phyloP scores from a whole-genome alignment of 2,113 vertebrate genomes.

The Ginglymostoma cirratum region DNA sequence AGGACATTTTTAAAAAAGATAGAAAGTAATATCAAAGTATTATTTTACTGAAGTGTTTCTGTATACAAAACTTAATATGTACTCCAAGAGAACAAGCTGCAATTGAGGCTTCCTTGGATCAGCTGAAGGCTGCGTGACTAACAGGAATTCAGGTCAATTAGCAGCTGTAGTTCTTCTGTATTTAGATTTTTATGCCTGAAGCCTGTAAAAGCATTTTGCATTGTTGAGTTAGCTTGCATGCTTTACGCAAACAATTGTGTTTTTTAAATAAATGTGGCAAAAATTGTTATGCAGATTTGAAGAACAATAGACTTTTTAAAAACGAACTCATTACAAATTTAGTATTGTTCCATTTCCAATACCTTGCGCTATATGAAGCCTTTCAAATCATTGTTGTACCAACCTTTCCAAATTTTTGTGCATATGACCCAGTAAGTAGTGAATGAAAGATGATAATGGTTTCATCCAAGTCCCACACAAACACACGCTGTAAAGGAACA shows the following conservation, averaged over 20 bases:
- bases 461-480: conserved; percentile 97
- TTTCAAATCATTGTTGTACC: neutral
- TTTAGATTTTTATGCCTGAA: neutral
- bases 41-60: neutral
- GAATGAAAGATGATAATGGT: conserved; percentile 99
- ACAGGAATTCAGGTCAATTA: neutral
- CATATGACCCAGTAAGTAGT: conserved; percentile 90
- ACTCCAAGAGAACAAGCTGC: neutral
- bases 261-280: neutral
- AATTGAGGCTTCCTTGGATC: neutral
- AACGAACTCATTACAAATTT: neutral
- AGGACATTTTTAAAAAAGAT: neutral
- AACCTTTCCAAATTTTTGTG: conserved; percentile 97
- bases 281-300: neutral
- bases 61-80: neutral
- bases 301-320: neutral
- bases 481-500: conserved; percentile 69
- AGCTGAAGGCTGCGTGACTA: neutral
- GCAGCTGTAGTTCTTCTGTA: neutral
- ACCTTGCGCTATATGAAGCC: neutral
- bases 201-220: neutral
- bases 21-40: neutral
- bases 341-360: neutral
- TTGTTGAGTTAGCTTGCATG: neutral
- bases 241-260: neutral